phyloP scores from a whole-genome alignment of 2,113 vertebrate species.

The Amblyopsis rosae region DNA sequence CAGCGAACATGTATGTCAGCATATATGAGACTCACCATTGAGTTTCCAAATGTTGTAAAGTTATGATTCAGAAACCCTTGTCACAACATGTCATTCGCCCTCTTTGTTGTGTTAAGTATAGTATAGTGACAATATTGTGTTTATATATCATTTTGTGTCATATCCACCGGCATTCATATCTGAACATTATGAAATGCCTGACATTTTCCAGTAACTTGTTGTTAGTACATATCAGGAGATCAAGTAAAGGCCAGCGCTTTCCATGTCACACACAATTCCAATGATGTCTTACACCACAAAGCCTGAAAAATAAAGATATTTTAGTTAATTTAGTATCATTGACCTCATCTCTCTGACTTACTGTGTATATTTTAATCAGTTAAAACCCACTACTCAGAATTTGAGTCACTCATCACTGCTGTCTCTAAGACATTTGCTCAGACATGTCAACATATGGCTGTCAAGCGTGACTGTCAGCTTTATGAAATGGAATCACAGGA shows the following conservation, averaged over 20 bases:
- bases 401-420: slow-evolving; percentile 26
- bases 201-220: slow-evolving; percentile 3
- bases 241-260: no score
- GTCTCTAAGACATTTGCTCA: slow-evolving; percentile 9
- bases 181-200: slow-evolving; percentile 25
- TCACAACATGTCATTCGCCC: not conserved
- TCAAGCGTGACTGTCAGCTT: slow-evolving; percentile 7
- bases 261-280: not conserved
- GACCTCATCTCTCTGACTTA: not conserved
- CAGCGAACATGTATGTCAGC: not conserved
- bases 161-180: not conserved
- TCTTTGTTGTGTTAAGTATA: slow-evolving; percentile 1
- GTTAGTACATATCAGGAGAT: not conserved
- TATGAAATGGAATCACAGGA: not conserved
- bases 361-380: not conserved
- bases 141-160: slow-evolving; percentile 19
- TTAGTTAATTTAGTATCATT: not conserved
- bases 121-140: slow-evolving; percentile 4
- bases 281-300: not conserved
- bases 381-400: slow-evolving; percentile 8
- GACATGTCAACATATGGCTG: slow-evolving; percentile 25
- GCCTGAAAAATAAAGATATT: not conserved
- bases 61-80: slow-evolving; percentile 12
- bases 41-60: slow-evolving; percentile 25
- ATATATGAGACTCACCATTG: not conserved